Evolutionary conservation across 2,888 invertebrate genomes (phyloP), one percentile per base, ranked within the genome.

Genomic region (Metallyticus violacea): DNA sequence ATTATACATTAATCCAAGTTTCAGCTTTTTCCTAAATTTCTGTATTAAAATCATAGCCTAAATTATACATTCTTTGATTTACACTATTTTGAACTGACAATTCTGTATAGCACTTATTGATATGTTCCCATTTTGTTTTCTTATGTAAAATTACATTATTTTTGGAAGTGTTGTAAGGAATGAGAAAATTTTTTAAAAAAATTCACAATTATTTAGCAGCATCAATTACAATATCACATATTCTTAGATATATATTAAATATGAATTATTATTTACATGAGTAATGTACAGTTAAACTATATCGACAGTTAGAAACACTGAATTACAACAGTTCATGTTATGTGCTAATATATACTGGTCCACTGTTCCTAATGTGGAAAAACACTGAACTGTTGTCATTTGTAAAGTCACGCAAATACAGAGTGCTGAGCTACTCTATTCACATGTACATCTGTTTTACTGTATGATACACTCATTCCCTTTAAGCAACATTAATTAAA

Each of bases 241-340:
- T 86, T 86, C 79, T 76, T 86, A 40, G 30, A 86, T 86, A 86
- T 86, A 83, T 86, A 82, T 86, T 85, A 85, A 79, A 85, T 81
- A 81, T 78, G 77, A 86, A 77, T 86, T 81, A 77, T 86, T 86
- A 86, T 86, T 77, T 86, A 86, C 86, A 86, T 77, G 40, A 82
- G 78, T 86, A 86, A 82, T 82, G 83, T 86, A 86, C 86, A 83
- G 77, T 81, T 82, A 82, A 86, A 40, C 77, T 83, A 82, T 83
- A 30, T 26, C 29, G 82, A 79, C 40, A 77, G 40, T 86, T 86
- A 86, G 26, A 86, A 86, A 86, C 86, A 86, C 83, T 81, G 78
- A 86, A 26, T 26, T 81, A 81, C 78, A 77, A 85, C 77, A 79
- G 78, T 85, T 85, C 85, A 40, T 79, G 30, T 76, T 76, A 26